phyloP scores from a whole-genome alignment of 2,888 invertebrate genomes.

The Calliphora vomitoria region DNA sequence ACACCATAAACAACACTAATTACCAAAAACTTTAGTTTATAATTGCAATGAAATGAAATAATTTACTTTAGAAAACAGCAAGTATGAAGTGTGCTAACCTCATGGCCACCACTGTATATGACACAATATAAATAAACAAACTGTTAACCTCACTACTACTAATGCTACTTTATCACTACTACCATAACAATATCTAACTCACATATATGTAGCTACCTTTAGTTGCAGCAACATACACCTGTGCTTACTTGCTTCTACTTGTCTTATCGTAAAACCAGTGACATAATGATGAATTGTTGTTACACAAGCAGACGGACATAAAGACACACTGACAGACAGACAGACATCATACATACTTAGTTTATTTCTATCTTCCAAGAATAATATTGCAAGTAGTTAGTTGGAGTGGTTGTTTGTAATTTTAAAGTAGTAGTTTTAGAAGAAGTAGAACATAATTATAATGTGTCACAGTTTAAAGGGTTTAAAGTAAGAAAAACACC shows the following conservation, averaged over 20 bases:
- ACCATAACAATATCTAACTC: not conserved
- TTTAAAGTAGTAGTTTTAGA: constrained; percentile 21
- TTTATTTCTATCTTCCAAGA: constrained; percentile 38
- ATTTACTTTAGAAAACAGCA: no score
- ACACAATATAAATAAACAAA: constrained; percentile 52
- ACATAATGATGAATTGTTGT: constrained; percentile 73
- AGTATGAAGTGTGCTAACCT: no score
- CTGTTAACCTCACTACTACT: constrained; percentile 53
- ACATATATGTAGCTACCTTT: not conserved
- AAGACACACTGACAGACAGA: not conserved
- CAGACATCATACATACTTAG: not conserved
- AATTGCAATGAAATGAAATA: no score
- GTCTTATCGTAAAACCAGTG: constrained; percentile 55
- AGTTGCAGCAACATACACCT: constrained; percentile 31
- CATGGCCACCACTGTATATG: no score
- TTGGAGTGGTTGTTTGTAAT: constrained; percentile 49
- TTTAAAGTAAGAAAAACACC: constrained; percentile 32
- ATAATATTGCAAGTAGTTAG: constrained; percentile 35
- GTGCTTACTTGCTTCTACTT: constrained; percentile 34
- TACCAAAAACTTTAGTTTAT: no score
- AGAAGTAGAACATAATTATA: constrained; percentile 64
- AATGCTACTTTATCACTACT: constrained; percentile 19
- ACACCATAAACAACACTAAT: no score
- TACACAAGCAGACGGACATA: constrained; percentile 21
- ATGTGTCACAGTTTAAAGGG: constrained; percentile 69